Evolutionary conservation across 1,140 invertebrate genomes (phyloP), one percentile per base, ranked within the genome.

Genomic region (Idris sp.): DNA sequence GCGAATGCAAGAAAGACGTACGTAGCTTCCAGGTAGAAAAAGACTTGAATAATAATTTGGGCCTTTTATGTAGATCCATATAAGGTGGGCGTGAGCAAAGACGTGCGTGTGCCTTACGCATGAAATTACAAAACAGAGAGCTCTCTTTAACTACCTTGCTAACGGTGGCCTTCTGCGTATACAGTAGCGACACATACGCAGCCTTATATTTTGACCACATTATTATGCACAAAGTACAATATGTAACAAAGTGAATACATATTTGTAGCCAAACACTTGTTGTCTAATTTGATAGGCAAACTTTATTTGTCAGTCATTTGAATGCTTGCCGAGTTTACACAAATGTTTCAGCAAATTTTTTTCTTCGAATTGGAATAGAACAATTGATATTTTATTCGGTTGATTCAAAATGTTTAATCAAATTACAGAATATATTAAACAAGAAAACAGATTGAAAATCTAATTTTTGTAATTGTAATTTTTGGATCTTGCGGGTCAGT

Each of bases 51-150:
- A 75, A 75, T 75, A 75, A 75, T 75, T 74, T 68, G 64, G 59
- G 56, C 58, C 73, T 44, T 75, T 75, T 68, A 69, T 69, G 73
- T 75, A 54, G 73, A 59, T 56, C 73, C 73, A 65, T 65, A 53
- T 59, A 64, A 59, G 64, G 65, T 68, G 73, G 73, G 73, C 73
- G 73, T 75, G 44, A 65, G 53, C 64, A 38, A 25, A 62, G 43
- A 65, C 73, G 73, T 69, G 73, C 73, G 73, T 75, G 64, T 71
- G 74, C 61, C 74, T 61, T 62, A 65, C 65, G 73, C 73, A 75
- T 75, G 65, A 75, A 75, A 76, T 71, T 76, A 71, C 64, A 58
- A 69, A 75, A 61, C 51, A 56, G 49, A 36, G 33, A 65, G 26
- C 72, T 13, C 58, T 53, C 65, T 61, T 75, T 54, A 75, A 61